Evolutionary conservation across 2,888 invertebrate genomes (phyloP), one percentile per base, ranked within the genome.

Genomic region (Heliconius hortense): DNA sequence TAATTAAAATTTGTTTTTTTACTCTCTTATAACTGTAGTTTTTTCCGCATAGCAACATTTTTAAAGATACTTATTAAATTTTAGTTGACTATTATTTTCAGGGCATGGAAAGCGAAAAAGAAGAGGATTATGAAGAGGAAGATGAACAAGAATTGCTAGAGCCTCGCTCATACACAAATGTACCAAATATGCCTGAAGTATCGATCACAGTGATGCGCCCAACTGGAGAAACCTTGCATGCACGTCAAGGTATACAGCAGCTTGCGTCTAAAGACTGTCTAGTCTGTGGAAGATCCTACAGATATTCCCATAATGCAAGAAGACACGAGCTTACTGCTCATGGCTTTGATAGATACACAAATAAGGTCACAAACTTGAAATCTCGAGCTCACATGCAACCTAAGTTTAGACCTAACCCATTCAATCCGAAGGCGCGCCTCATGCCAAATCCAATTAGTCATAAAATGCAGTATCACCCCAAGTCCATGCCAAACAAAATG

Each of bases 231-330:
- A 94, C 93, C 0, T 81, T 93, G 15, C 92, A 90, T 53, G 86
- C 94, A 0, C 88, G 92, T 1, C 93, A 94, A 83, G 93, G 94
- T 70, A 93, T 94, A 64, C 93, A 94, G 77, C 93, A 94, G 80
- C 86, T 94, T 2, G 94, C 94, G 2, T 94, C 94, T 62, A 94
- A 94, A 80, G 90, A 94, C 80, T 94, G 94, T 76, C 90, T 94
- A 18, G 91, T 94, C 18, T 94, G 94, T 78, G 90, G 92, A 10
- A 90, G 94, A 39, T 87, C 91, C 13, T 94, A 94, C 81, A 87
- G 94, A 79, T 94, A 94, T 82, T 94, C 94, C 0, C 94, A 94
- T 81, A 94, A 94, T 79, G 94, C 94, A 7, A 85, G 94, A 67
- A 87, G 94, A 35, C 94, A 94, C 78, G 94, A 94, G 79, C 90